Percentiles rank a stretch among this genome's conserved stretches.
These are phyloP conservation scores for Lasioglossum leucozonium DNA, from an alignment of 2,888 invertebrate genomes.

Conservation along the genomic window DNA sequence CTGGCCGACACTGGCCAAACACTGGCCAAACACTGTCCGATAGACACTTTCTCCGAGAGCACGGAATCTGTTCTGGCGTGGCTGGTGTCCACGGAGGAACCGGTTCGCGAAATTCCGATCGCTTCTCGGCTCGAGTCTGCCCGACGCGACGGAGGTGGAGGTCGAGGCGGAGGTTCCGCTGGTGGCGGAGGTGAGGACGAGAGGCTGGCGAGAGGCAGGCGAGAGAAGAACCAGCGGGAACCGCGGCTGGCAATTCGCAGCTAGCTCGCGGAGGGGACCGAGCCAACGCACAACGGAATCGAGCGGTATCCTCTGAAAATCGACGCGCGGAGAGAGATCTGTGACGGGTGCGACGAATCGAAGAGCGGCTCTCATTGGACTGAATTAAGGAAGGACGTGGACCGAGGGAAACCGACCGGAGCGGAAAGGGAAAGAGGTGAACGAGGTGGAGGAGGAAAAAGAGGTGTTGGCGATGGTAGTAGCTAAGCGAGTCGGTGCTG, in stretches of 20 bases:
- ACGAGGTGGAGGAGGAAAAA: slow-evolving; percentile 53
- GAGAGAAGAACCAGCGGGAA: slow-evolving; percentile 15
- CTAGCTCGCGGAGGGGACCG: slow-evolving; percentile 29
- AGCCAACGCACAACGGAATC: slow-evolving; percentile 1
- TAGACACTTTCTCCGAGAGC: slow-evolving; percentile 47
- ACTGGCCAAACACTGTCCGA: background rate
- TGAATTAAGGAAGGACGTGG: slow-evolving; percentile 82
- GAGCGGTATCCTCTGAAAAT: slow-evolving; percentile 46
- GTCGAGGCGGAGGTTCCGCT: background rate
- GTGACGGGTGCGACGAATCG: slow-evolving; percentile 74
- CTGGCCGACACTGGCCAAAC: background rate
- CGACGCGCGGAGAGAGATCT: slow-evolving; percentile 43
- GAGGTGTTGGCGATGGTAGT: slow-evolving; percentile 72
- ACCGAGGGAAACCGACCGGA: slow-evolving; percentile 74
- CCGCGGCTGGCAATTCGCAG: slow-evolving; percentile 5
- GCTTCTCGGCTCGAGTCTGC: background rate
- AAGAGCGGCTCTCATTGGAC: slow-evolving; percentile 81
- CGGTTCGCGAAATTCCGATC: slow-evolving; percentile 45
- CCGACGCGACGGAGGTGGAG: background rate
- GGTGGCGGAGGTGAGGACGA: slow-evolving; percentile 13
- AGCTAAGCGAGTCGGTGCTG: slow-evolving; percentile 62
- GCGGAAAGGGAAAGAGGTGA: slow-evolving; percentile 65
- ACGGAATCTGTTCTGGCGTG: slow-evolving; percentile 12
- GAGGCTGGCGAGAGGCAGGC: slow-evolving; percentile 16
- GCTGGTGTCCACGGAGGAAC: slow-evolving; percentile 32